phyloP scores from a whole-genome alignment of 1,140 invertebrate species.

The Armadillidium nasatum region DNA sequence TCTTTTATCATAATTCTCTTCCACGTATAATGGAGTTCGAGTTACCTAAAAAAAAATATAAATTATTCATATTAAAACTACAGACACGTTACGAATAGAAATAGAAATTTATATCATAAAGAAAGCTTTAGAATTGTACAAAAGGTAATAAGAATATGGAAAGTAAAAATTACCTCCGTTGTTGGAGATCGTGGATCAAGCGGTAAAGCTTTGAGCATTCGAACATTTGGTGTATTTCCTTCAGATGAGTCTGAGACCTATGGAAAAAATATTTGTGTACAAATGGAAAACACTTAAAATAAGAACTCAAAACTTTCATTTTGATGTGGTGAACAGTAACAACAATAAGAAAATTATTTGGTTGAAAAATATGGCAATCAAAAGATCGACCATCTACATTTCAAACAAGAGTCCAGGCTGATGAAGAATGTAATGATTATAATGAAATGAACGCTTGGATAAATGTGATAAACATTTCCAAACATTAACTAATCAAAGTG shows the following conservation, averaged over 20 bases:
- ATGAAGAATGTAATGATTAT: too few relatives aligned
- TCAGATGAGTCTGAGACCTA: neutral
- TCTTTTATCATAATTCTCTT: neutral
- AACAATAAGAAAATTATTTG: neutral
- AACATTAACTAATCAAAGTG: too few relatives aligned
- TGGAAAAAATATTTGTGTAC: neutral
- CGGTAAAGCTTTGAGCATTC: neutral
- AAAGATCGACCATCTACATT: neutral
- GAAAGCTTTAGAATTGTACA: too few relatives aligned
- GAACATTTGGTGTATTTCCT: neutral
- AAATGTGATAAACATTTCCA: too few relatives aligned
- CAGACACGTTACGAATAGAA: too few relatives aligned
- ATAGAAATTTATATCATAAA: too few relatives aligned
- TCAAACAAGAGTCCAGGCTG: too few relatives aligned
- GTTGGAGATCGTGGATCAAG: slow-evolving; percentile 3
- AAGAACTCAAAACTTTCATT: neutral
- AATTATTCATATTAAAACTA: neutral
- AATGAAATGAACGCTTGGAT: too few relatives aligned
- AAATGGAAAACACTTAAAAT: neutral
- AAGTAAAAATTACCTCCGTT: neutral
- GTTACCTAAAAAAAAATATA: neutral
- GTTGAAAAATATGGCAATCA: neutral
- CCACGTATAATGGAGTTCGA: neutral
- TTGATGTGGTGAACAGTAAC: neutral
- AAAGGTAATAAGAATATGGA: too few relatives aligned